These are phyloP conservation scores for Toxostoma redivivum DNA, from an alignment of 2,113 vertebrate genomes.

Conservation along the genomic window DNA sequence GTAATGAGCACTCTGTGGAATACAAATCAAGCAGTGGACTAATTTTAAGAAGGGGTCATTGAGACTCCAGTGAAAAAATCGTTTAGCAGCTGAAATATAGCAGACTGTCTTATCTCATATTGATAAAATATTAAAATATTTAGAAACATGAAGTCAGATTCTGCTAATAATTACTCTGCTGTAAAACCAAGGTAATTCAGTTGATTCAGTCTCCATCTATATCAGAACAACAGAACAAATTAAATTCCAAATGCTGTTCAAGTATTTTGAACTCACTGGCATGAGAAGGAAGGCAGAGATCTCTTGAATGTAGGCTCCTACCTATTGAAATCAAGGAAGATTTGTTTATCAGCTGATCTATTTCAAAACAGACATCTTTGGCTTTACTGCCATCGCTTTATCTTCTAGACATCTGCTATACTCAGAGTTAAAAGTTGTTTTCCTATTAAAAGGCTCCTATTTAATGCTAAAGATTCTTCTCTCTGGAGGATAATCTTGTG, in stretches of 20 bases:
- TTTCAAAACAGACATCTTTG: background rate
- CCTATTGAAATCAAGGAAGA: background rate
- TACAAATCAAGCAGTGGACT: conserved; percentile 7
- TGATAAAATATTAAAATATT: background rate
- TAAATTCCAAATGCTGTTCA: background rate
- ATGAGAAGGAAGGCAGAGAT: background rate
- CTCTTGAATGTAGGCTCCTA: background rate
- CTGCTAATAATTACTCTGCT: background rate
- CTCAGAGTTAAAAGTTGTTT: background rate
- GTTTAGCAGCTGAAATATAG: background rate
- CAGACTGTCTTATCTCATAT: background rate
- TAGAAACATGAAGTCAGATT: background rate
- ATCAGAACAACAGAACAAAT: background rate
- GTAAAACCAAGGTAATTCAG: background rate
- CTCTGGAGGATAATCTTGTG: background rate
- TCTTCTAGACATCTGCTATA: background rate
- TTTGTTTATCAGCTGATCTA: background rate
- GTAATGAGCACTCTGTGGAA: conserved; percentile 30
- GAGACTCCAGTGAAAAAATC: background rate
- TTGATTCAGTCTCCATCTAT: background rate
- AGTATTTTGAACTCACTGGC: background rate
- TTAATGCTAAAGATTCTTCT: background rate
- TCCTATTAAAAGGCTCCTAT: background rate
- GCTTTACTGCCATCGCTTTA: background rate
- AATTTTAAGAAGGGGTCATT: conserved; percentile 18